Evolutionary conservation across 1,140 invertebrate species (phyloP).

Genomic region (Lethrus apterus): DNA sequence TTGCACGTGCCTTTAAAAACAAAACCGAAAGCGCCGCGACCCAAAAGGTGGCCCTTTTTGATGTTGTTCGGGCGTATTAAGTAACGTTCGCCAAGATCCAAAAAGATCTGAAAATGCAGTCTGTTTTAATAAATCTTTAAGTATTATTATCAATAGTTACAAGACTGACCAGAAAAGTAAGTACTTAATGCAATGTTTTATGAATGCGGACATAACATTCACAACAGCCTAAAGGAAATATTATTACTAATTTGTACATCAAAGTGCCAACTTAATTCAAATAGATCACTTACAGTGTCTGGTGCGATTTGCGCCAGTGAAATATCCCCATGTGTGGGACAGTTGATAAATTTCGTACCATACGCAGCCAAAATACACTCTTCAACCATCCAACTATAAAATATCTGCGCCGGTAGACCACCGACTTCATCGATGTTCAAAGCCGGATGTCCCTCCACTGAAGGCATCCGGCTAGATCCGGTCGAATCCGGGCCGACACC

Average conservation of each 20-base stretch:
- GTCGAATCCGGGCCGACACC: slow-evolving; percentile 67
- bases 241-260: not conserved
- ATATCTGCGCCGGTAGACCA: slow-evolving; percentile 23
- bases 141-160: no score
- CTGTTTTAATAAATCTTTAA: no score
- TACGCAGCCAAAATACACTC: slow-evolving; percentile 89
- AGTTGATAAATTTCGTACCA: slow-evolving; percentile 59
- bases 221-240: not conserved
- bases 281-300: slow-evolving; percentile 57
- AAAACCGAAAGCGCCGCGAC: slow-evolving; percentile 94
- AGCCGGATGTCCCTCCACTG: slow-evolving; percentile 66
- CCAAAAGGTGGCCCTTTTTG: slow-evolving; percentile 71
- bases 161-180: no score
- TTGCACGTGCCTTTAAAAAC: slow-evolving; percentile 82
- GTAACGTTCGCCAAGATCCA: slow-evolving; percentile 75
- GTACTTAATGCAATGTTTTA: no score
- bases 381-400: slow-evolving; percentile 83
- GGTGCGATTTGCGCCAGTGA: slow-evolving; percentile 70
- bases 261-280: not conserved
- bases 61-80: slow-evolving; percentile 76
- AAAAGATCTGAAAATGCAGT: slow-evolving; percentile 63
- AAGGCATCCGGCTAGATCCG: slow-evolving; percentile 69
- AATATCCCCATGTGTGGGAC: slow-evolving; percentile 68
- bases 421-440: slow-evolving; percentile 30
- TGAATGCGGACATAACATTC: no score